A percentile compares a stretch with the other conserved stretches of the same genome.
These are phyloP conservation scores for Nanger granti DNA, from an alignment of 2,113 vertebrate species.

Conservation along the genomic window DNA sequence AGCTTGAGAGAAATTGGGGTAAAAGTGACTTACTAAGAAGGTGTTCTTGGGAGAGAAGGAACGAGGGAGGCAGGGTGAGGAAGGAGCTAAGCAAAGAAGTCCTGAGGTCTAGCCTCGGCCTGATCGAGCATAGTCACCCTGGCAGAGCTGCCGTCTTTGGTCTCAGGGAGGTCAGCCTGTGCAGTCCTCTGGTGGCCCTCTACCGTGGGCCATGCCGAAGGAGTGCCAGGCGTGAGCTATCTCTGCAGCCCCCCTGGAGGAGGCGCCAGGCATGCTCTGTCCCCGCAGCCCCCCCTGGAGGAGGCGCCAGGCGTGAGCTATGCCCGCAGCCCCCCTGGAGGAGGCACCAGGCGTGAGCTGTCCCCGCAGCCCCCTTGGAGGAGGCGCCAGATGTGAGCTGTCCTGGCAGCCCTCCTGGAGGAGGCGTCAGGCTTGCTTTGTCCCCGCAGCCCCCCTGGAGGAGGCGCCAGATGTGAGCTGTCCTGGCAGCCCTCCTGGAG, in stretches of 20 bases:
- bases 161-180: background rate
- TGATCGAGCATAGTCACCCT: background rate
- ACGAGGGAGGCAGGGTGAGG: background rate
- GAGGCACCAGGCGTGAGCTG: too few species aligned
- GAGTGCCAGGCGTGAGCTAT: background rate
- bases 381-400: too few species aligned
- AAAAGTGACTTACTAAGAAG: background rate
- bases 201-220: rapidly evolving
- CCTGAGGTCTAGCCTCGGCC: background rate
- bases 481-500: rapidly evolving
- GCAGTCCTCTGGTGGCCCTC: background rate
- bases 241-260: background rate
- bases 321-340: too few species aligned
- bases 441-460: too few species aligned
- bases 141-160: background rate
- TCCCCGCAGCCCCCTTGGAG: too few species aligned
- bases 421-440: too few species aligned
- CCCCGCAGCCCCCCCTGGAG: too few species aligned
- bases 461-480: too few species aligned
- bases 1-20: background rate
- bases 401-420: too few species aligned
- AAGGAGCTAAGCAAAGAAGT: background rate
- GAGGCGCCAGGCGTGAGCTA: background rate
- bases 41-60: background rate
- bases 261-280: too few species aligned